Base-by-base conservation (phyloP, 2,113 vertebrate species). In the Trinectes maculatus region DNA sequence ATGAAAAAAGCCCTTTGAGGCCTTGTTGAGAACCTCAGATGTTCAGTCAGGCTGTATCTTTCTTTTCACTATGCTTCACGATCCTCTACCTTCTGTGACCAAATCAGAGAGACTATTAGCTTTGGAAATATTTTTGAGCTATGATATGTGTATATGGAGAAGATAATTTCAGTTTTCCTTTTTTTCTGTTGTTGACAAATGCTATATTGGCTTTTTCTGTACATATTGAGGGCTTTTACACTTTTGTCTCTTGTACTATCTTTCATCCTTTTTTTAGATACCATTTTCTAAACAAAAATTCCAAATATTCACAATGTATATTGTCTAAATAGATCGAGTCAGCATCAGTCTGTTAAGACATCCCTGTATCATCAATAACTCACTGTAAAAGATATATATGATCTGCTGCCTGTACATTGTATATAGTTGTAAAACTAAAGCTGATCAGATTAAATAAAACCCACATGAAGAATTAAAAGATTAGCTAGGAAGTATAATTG, bases 381-480 rank as follows among this genome's bases (percentile, higher is more conserved):
- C 77, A 83, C 88, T 91, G 86, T 89, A 88, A 92, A 88, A 90
- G 86, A 83, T 90, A 89, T 90, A 89, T 89, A 90, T 88, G 81
- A 90, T 92, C 92, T 92, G 92, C 91, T 92, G 86, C 90, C 90
- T 94, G 93, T 94, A 93, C 89, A 93, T 93, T 94, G 93, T 94
- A 94, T 91, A 94, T 93, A 93, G 87, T 91, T 94, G 92, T 93
- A 93, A 93, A 93, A 91, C 82, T 83, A 47, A 83, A 83, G 79
- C 85, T 89, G 85, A 91, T 89, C 87, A 87, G 87, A 91, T 87
- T 74, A 91, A 93, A 91, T 93, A 87, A 93, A 92, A 86, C 82
- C 72, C 78, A 87, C 83, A 76, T 85, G 80, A 91, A 90, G 84
- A 90, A 71, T 79, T 81, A 76, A 87, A 80, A 86, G 82, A 90